phyloP scores from a whole-genome alignment of 2,113 vertebrate genomes.

The Arvicanthis niloticus region DNA sequence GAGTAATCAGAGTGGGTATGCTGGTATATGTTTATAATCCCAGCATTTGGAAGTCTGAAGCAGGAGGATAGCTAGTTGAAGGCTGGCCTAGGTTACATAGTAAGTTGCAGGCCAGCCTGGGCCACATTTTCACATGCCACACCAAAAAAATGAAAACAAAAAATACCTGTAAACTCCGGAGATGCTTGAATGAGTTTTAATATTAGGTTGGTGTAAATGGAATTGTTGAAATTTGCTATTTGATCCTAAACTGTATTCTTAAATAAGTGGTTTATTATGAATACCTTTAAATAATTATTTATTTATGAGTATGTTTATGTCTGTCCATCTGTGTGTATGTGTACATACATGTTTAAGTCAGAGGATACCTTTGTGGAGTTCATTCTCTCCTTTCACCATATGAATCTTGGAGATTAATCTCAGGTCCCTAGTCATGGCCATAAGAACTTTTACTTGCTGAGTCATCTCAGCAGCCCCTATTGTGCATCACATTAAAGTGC shows the following conservation, averaged over 20 bases:
- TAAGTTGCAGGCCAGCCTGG: background rate
- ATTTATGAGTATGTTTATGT: background rate
- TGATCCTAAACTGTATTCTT: background rate
- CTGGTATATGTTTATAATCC: background rate
- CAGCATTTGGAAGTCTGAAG: background rate
- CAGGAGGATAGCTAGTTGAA: too few species aligned
- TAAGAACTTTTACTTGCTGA: background rate
- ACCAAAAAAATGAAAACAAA: background rate
- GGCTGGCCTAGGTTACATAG: background rate
- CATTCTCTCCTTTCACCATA: background rate
- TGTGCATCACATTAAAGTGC: background rate
- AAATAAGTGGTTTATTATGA: background rate
- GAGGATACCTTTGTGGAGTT: background rate
- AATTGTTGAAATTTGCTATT: background rate
- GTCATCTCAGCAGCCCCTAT: background rate
- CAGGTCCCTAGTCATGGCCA: background rate
- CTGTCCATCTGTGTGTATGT: background rate
- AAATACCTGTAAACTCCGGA: background rate
- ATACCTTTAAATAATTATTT: background rate
- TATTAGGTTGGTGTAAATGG: background rate
- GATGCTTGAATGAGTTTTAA: background rate
- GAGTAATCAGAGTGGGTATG: background rate
- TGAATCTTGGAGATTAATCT: background rate
- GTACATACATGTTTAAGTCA: background rate
- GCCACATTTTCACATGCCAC: background rate